These are phyloP conservation scores for Lepus americanus DNA, from an alignment of 2,113 vertebrate genomes.

Conservation along the genomic window DNA sequence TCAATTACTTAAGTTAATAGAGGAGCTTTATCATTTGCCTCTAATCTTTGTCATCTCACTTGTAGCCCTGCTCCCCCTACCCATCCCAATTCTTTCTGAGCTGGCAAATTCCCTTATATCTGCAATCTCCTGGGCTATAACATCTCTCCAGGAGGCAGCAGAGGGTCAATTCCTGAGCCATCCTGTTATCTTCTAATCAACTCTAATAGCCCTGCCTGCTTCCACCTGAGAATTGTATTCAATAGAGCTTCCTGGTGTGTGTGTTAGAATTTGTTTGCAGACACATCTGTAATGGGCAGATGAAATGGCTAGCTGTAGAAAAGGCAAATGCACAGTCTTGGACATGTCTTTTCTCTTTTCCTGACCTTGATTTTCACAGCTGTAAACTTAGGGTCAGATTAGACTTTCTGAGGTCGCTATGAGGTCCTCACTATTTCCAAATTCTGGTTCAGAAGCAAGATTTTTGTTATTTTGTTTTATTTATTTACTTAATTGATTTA, in stretches of 20 bases:
- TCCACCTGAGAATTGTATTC: conserved; percentile 84
- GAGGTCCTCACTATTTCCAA: neutral
- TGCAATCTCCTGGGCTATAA: conserved; percentile 60
- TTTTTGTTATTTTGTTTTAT: neutral
- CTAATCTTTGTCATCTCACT: conserved; percentile 78
- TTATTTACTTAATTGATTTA: neutral
- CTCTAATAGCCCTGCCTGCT: conserved; percentile 79
- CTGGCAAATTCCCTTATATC: conserved; percentile 43
- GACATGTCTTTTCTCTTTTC: neutral
- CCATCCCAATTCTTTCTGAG: neutral
- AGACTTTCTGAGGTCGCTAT: neutral
- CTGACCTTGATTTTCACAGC: neutral
- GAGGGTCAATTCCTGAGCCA: conserved; percentile 69
- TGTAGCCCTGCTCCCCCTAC: conserved; percentile 11
- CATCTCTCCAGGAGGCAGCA: neutral
- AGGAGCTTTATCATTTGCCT: conserved; percentile 68
- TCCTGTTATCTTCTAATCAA: conserved; percentile 86
- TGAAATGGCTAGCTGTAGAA: neutral
- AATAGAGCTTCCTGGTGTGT: conserved; percentile 83
- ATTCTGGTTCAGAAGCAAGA: neutral
- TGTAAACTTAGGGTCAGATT: neutral
- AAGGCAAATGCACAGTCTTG: neutral
- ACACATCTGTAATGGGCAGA: conserved; percentile 80
- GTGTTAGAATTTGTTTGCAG: conserved; percentile 86
- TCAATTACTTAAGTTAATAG: conserved; percentile 84